Conservation (phyloP, 2,113 vertebrate species). For the Hucho hucho region DNA sequence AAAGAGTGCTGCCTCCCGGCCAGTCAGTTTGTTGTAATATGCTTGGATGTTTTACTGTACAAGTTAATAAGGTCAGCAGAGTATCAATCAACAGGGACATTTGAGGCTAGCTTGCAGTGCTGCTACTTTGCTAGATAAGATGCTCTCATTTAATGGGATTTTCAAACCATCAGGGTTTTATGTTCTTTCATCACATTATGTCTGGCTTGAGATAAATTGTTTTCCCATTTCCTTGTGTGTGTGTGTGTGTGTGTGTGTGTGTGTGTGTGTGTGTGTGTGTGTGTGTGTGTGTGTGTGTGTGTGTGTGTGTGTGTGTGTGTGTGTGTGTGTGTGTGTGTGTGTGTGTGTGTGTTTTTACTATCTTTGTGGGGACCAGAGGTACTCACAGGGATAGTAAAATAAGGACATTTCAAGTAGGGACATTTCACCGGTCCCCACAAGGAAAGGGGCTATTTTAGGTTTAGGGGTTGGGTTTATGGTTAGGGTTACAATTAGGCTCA, state of each 20-base stretch:
- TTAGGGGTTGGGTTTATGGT: too few species aligned
- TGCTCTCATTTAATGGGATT: constrained; percentile 58
- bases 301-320: too few species aligned
- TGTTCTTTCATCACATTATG: constrained; percentile 39
- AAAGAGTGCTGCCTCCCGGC: too few species aligned
- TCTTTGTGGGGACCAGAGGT: neutral
- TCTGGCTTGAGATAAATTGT: constrained; percentile 29
- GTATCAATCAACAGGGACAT: constrained; percentile 32
- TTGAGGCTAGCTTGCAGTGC: constrained; percentile 35
- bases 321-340: neutral
- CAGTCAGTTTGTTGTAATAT: neutral
- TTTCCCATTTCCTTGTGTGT: neutral
- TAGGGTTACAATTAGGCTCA: too few species aligned
- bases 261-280: neutral
- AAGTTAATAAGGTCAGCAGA: constrained; percentile 65
- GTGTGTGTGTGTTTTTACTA: too few species aligned
- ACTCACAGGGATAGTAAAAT: too few species aligned
- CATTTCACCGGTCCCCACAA: too few species aligned
- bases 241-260: neutral
- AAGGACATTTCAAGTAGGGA: too few species aligned
- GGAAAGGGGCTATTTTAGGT: too few species aligned
- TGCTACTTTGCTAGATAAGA: constrained; percentile 56
- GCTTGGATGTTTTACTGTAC: constrained; percentile 40
- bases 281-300: too few species aligned
- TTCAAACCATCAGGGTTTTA: constrained; percentile 40